A percentile compares a stretch with the other conserved stretches of the same genome.
Conservation (phyloP, 2,888 invertebrate genomes). For the Acleris sparsana region DNA sequence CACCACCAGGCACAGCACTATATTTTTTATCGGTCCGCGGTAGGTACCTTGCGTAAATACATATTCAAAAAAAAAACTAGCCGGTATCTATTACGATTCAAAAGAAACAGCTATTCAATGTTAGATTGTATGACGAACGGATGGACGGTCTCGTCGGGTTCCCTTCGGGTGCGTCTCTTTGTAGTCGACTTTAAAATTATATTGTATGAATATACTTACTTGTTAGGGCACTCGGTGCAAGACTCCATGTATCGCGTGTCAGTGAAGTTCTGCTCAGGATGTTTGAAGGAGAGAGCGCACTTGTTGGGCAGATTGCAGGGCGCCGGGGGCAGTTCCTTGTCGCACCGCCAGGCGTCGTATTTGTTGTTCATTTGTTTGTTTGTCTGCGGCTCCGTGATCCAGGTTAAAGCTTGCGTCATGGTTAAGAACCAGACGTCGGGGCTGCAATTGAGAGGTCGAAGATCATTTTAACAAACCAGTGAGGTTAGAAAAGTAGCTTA, state of each 20-base stretch:
- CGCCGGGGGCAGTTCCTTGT: slow-evolving; percentile 87
- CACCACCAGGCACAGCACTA: too few relatives aligned
- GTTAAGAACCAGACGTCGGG: slow-evolving; percentile 95
- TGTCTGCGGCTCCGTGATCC: slow-evolving; percentile 94
- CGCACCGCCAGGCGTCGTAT: slow-evolving; percentile 93
- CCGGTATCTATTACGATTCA: too few relatives aligned
- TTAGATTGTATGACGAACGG: too few relatives aligned
- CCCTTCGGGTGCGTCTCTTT: too few relatives aligned
- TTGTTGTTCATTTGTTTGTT: slow-evolving; percentile 84
- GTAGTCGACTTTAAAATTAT: too few relatives aligned
- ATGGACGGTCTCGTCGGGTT: too few relatives aligned
- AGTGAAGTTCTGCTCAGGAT: slow-evolving; percentile 89
- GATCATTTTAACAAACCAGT: background rate
- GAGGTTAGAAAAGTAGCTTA: background rate
- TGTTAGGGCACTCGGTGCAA: slow-evolving; percentile 92
- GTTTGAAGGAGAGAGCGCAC: slow-evolving; percentile 92
- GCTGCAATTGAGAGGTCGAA: slow-evolving; percentile 68
- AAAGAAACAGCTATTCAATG: too few relatives aligned
- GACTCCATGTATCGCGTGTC: slow-evolving; percentile 94
- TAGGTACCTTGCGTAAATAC: too few relatives aligned
- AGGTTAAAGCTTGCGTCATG: slow-evolving; percentile 93
- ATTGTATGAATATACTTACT: slow-evolving; percentile 63
- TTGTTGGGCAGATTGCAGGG: slow-evolving; percentile 92
- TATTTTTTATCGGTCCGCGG: too few relatives aligned
- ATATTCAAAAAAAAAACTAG: too few relatives aligned